phyloP scores from a whole-genome alignment of 2,113 vertebrate species.

The Pygoscelis adeliae region DNA sequence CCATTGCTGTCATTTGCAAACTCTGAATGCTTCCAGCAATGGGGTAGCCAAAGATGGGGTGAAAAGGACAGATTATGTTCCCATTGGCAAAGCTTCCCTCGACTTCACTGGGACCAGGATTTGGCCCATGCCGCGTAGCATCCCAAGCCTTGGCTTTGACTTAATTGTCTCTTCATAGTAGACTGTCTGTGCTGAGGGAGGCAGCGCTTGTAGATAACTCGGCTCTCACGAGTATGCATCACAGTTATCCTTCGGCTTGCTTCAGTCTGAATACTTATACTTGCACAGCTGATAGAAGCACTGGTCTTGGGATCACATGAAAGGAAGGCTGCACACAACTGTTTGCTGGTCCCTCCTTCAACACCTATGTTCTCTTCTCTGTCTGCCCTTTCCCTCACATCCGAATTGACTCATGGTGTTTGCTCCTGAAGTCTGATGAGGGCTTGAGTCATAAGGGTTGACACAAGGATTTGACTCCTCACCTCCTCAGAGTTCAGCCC shows the following conservation, averaged over 20 bases:
- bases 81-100: conserved; percentile 2
- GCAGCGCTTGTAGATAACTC: not conserved
- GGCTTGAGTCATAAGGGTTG: conserved; percentile 4
- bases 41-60: not conserved
- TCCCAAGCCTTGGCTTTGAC: not conserved
- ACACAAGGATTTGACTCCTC: not conserved
- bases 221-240: not conserved
- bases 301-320: not conserved
- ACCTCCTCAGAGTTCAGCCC: not conserved
- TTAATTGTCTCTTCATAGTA: not conserved
- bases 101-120: not conserved
- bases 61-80: conserved; percentile 40
- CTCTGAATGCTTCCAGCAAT: not conserved
- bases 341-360: not conserved
- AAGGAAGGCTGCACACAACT: not conserved
- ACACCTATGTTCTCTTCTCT: not conserved
- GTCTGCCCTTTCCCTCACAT: not conserved
- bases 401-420: not conserved
- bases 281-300: not conserved
- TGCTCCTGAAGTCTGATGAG: not conserved
- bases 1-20: not conserved
- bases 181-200: not conserved
- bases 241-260: not conserved
- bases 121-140: not conserved
- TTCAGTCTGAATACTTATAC: not conserved